These are phyloP conservation scores for Bostrychus sinensis DNA, from an alignment of 2,113 vertebrate species.

Conservation along the genomic window DNA sequence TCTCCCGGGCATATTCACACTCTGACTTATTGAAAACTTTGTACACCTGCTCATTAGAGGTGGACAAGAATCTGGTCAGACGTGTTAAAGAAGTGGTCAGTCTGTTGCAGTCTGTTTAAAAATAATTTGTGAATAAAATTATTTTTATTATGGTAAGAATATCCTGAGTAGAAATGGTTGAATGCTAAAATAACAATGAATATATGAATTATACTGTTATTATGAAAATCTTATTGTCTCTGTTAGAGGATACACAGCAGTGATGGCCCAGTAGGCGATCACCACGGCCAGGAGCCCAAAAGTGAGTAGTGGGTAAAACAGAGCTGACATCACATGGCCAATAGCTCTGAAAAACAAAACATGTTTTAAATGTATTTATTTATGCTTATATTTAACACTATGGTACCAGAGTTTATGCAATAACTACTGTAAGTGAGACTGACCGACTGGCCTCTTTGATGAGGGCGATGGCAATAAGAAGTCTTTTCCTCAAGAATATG, in stretches of 20 bases:
- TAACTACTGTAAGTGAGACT: conserved; percentile 17
- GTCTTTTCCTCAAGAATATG: conserved; percentile 93
- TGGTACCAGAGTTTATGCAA: not conserved
- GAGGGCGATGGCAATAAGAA: conserved; percentile 91
- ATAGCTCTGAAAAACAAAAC: conserved; percentile 81
- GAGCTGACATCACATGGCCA: conserved; percentile 88
- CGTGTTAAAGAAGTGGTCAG: conserved; percentile 67
- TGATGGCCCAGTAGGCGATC: conserved; percentile 94
- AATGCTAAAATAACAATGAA: too few relatives aligned
- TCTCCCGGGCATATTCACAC: conserved; percentile 76
- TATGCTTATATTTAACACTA: not conserved
- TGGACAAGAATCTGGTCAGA: conserved; percentile 87
- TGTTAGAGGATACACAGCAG: conserved; percentile 90
- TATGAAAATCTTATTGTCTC: not conserved
- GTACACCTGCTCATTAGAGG: conserved; percentile 89
- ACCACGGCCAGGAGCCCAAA: conserved; percentile 89
- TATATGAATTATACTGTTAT: too few relatives aligned
- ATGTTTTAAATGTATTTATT: not conserved
- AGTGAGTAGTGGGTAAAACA: conserved; percentile 91
- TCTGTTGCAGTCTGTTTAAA: not conserved
- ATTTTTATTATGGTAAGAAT: too few relatives aligned
- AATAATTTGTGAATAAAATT: not conserved
- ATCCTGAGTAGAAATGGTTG: too few relatives aligned
- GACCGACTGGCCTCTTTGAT: conserved; percentile 96
- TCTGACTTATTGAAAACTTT: conserved; percentile 84